Conservation (phyloP, 2,888 invertebrate species). For the Tridacna gigas region DNA sequence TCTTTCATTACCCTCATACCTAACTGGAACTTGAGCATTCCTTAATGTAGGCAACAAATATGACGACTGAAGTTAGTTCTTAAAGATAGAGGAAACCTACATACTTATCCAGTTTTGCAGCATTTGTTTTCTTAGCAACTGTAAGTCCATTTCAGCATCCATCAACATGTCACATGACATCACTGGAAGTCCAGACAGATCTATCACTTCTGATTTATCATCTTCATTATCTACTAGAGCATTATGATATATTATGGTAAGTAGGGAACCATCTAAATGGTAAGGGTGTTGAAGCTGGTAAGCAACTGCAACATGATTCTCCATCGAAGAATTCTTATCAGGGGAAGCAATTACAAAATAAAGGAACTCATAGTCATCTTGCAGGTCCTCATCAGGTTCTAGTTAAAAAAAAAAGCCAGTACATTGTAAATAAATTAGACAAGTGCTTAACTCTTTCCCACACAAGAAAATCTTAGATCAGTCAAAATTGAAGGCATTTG, state of each 20-base stretch:
- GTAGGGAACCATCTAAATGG: conserved; percentile 59
- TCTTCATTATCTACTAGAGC: conserved; percentile 3
- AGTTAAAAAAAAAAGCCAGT: conserved; percentile 31
- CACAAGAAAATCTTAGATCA: background rate
- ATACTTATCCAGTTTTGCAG: conserved; percentile 42
- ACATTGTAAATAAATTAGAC: background rate
- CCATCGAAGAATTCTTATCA: conserved; percentile 42
- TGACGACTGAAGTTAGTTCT: background rate
- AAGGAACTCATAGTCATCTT: conserved; percentile 65
- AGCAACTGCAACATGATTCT: conserved; percentile 51
- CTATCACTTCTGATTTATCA: conserved; percentile 6
- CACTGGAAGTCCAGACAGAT: conserved; percentile 52
- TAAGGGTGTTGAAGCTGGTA: conserved; percentile 66
- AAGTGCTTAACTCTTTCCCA: background rate
- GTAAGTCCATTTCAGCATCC: conserved; percentile 45
- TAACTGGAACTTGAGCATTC: no score
- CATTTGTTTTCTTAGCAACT: conserved; percentile 45
- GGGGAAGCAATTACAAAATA: conserved; percentile 69
- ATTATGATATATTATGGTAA: conserved; percentile 49
- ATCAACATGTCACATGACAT: conserved; percentile 49
- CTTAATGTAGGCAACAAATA: no score
- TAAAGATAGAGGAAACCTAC: background rate
- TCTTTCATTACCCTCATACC: no score
- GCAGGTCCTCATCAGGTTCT: conserved; percentile 72
- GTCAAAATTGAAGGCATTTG: background rate